These are phyloP conservation scores for Sturmia bella DNA, from an alignment of 2,888 invertebrate genomes.

Conservation along the genomic window DNA sequence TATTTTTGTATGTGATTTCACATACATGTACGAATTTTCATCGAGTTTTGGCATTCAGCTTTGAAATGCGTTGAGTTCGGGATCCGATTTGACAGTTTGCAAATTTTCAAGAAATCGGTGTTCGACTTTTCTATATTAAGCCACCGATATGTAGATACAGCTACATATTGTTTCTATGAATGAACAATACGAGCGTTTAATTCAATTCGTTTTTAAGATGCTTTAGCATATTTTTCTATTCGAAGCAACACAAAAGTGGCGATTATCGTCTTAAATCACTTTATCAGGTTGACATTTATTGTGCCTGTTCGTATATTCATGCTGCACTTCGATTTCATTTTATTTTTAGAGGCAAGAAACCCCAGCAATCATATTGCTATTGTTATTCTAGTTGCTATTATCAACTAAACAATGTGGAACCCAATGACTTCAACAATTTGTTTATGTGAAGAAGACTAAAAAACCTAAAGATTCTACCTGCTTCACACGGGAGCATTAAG, in stretches of 20 bases:
- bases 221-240: conserved; percentile 23
- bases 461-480: conserved; percentile 40
- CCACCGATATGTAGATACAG: no score
- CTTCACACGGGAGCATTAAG: neutral
- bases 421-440: neutral
- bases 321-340: neutral
- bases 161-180: neutral
- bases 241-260: conserved; percentile 30
- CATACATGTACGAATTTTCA: no score
- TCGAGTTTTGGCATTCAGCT: no score
- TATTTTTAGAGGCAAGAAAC: neutral
- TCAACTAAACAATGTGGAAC: conserved; percentile 20
- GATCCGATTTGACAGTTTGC: no score
- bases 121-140: no score
- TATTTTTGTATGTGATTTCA: no score
- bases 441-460: neutral
- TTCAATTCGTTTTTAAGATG: neutral
- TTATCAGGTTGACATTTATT: conserved; percentile 66
- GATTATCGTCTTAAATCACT: conserved; percentile 61
- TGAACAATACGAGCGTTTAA: conserved; percentile 17
- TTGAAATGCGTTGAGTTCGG: no score
- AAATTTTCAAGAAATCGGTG: no score
- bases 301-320: conserved; percentile 34
- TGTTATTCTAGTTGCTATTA: conserved; percentile 25
- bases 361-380: neutral